Base-by-base conservation (phyloP, 35 echinoderm and acorn worm species). In the Heliocidaris erythrogramma region DNA sequence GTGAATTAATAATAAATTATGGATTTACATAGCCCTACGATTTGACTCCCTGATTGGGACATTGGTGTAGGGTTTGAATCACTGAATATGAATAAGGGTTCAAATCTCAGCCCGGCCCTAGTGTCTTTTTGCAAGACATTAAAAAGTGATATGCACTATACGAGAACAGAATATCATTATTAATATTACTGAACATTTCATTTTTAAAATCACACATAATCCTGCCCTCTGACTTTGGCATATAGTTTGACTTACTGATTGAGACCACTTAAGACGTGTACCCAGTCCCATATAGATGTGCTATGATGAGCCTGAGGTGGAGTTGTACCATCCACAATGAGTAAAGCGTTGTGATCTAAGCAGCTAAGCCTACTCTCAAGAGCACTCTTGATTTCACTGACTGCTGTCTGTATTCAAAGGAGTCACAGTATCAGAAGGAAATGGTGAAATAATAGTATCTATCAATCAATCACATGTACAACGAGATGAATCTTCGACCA, bases 291-390 rank as follows among this genome's bases (percentile, higher is more conserved):
- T 49, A 92, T 21, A 2, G 50, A 6, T 5, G 49, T 56, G n/a
- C 91, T 27, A 59, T 92, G 47, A 48, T 92, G 91, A 59, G 91
- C 50, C 91, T 92, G 91, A 50, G 91, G 91, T 13, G 91, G 91
- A 2, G 91, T 92, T 13, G 48, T 48, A 32, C 27, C 11, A 59
- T 92, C 91, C 29, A 59, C 12, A 24, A 89, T 48, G 47, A 89
- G 47, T 48, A 89, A 89, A 30, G 47, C 87, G 13, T 89, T 32
- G 87, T 48, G 31, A 48, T 89, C 31, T 30, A 89, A 48, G 87
- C 14, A n/a, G 30, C 31, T 18, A 2, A 89, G 30, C 14, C 32
- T 89, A 48, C 32, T 48, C 31, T 48, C 31, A 48, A 89, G 32
- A 12, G 31, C 87, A 13, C 87, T n/a, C 87, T 32, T 21, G 31